These are phyloP conservation scores for Calliopsis andreniformis DNA, from an alignment of 1,140 invertebrate genomes.

Conservation along the genomic window DNA sequence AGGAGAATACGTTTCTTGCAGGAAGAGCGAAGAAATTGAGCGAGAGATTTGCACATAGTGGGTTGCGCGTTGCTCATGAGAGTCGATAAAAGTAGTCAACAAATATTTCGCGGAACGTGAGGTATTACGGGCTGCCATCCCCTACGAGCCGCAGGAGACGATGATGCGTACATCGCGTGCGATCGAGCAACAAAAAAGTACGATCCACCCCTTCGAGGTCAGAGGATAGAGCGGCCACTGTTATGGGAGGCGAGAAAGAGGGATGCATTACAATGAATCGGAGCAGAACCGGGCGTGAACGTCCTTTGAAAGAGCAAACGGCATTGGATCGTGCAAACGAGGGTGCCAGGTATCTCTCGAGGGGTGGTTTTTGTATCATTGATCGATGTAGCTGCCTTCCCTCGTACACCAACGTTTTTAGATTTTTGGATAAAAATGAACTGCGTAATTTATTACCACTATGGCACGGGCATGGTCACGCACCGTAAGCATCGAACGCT, in stretches of 20 bases:
- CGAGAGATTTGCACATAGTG: background rate
- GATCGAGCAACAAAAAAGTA: slow-evolving; percentile 73
- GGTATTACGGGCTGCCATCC: slow-evolving; percentile 47
- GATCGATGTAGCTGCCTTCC: slow-evolving; percentile 14
- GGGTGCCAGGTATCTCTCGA: slow-evolving; percentile 27
- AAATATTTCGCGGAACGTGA: slow-evolving; percentile 50
- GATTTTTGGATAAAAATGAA: slow-evolving; percentile 51
- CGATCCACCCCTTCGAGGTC: slow-evolving; percentile 51
- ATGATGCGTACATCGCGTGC: slow-evolving; percentile 80
- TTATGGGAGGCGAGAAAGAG: slow-evolving; percentile 68
- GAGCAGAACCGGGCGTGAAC: slow-evolving; percentile 73
- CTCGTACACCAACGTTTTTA: slow-evolving; percentile 30
- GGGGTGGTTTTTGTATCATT: background rate
- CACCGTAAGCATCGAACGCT: background rate
- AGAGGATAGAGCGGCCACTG: slow-evolving; percentile 47
- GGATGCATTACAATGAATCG: slow-evolving; percentile 79
- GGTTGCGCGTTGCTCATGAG: too few species aligned
- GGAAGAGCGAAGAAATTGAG: background rate
- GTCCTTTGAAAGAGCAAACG: slow-evolving; percentile 72
- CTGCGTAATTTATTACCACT: slow-evolving; percentile 42
- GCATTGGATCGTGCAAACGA: slow-evolving; percentile 54
- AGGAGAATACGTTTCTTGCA: too few species aligned
- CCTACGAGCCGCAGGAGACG: slow-evolving; percentile 57
- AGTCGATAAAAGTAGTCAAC: slow-evolving; percentile 12
- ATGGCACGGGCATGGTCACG: slow-evolving; percentile 6